Percentiles rank a stretch among this genome's conserved stretches.
phyloP scores from a whole-genome alignment of 2,113 vertebrate genomes.

The Bos indicus region DNA sequence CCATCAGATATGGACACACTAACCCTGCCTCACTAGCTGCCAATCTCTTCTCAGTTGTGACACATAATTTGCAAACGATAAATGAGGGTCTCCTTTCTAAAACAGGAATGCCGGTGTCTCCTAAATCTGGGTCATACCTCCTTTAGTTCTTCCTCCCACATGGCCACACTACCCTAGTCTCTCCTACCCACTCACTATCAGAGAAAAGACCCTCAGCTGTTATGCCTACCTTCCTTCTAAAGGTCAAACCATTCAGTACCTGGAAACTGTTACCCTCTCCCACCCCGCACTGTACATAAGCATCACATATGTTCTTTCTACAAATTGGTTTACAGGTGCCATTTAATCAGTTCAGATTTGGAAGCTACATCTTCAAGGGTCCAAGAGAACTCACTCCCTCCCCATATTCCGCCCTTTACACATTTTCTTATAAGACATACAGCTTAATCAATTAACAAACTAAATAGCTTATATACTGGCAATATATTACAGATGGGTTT shows the following conservation, averaged over 20 bases:
- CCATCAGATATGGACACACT: fast-evolving
- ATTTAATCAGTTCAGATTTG: slow-evolving; percentile 76
- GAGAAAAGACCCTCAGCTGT: neutral
- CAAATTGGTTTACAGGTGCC: slow-evolving; percentile 72
- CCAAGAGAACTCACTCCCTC: slow-evolving; percentile 72
- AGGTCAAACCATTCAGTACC: neutral
- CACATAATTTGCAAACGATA: neutral
- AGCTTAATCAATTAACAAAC: slow-evolving; percentile 77
- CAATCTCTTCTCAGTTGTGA: neutral
- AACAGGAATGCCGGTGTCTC: neutral
- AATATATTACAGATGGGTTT: slow-evolving; percentile 70
- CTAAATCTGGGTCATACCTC: neutral
- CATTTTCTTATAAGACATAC: slow-evolving; percentile 71
- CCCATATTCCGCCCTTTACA: slow-evolving; percentile 70
- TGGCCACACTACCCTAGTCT: neutral
- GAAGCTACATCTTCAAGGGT: slow-evolving; percentile 81
- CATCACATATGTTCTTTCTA: slow-evolving; percentile 72
- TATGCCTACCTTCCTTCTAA: neutral
- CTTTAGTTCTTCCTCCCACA: neutral
- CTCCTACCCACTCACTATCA: neutral
- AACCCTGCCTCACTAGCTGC: neutral
- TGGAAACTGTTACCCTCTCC: neutral
- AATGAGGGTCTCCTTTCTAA: neutral
- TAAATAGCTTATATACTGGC: slow-evolving; percentile 68
- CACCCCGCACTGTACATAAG: slow-evolving; percentile 18